Evolutionary conservation across 2,113 vertebrate species (phyloP), one percentile per base, ranked within the genome.

Genomic region (Stictonetta naevosa): DNA sequence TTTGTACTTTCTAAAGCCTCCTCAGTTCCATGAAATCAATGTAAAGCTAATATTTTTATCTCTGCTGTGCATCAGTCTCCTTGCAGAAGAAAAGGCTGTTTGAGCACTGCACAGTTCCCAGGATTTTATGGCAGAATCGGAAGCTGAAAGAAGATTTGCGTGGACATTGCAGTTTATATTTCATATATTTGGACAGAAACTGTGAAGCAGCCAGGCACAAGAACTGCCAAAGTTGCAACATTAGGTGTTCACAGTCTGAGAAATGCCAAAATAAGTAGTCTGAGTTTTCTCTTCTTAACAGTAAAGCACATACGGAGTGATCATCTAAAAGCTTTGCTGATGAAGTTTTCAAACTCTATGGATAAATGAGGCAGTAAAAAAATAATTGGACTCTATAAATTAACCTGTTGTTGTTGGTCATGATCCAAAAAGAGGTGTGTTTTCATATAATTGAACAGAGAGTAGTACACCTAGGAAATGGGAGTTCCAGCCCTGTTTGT

Each of bases 1-100:
- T 95, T 94, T 94, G 78, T 96, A 55, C 86, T 94, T 95, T 89
- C 62, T 87, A 48, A 96, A 92, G 82, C 84, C 69, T 73, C 66
- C 58, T 73, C 5, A 2, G 62, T 80, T 88, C 86, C 82, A 3
- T 73, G 83, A 92, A 96, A 81, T 79, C 53, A 60, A 42, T 63
- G 56, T 93, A 92, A 92, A 96, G 46, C 74, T 93, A 87, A 62
- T 89, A 74, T 94, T 94, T 91, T 74, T 87, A 8, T 81, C 66
- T 81, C 73, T 73, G 50, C 63, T 92, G 25, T 71, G 78, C 77
- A 76, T 80, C 88, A 69, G 44, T 40, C 77, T 85, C 62, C 58
- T 87, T 83, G 48, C 42, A 63, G 69, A 74, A 67, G n/a, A 48
- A 52, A 53, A 87, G 52, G 38, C 44, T 75, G 29, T 64, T 71